Evolutionary conservation across 2,113 vertebrate genomes (phyloP).

Genomic region (Etheostoma cragini): DNA sequence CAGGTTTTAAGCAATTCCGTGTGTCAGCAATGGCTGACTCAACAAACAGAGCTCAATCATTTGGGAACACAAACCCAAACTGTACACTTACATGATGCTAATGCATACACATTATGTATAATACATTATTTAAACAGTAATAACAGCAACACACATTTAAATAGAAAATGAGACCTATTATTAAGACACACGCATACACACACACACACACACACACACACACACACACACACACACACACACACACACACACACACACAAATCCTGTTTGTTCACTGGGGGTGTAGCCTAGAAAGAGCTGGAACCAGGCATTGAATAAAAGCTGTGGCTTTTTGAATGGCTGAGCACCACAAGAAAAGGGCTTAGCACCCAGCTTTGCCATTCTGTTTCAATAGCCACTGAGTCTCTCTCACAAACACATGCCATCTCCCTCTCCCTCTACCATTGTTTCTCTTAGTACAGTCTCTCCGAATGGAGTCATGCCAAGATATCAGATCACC

Average conservation of each 20-base stretch:
- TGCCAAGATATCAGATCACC: slow-evolving; percentile 66
- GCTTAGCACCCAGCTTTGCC: slow-evolving; percentile 78
- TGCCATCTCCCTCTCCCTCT: slow-evolving; percentile 27
- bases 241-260: slow-evolving; percentile 52
- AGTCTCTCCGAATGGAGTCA: slow-evolving; percentile 64
- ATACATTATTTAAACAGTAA: slow-evolving; percentile 50
- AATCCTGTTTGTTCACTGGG: slow-evolving; percentile 73
- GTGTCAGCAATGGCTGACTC: slow-evolving; percentile 72
- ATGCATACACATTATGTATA: slow-evolving; percentile 55
- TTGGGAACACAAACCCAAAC: slow-evolving; percentile 53
- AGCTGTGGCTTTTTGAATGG: slow-evolving; percentile 78
- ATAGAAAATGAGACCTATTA: slow-evolving; percentile 57
- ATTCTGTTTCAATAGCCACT: slow-evolving; percentile 70
- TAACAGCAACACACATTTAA: slow-evolving; percentile 49
- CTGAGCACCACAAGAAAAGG: slow-evolving; percentile 75
- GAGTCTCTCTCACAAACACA: slow-evolving; percentile 64
- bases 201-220: slow-evolving; percentile 25
- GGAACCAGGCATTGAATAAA: slow-evolving; percentile 74
- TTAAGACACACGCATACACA: slow-evolving; percentile 37
- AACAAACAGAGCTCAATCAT: slow-evolving; percentile 67
- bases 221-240: slow-evolving; percentile 18
- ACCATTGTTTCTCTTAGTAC: slow-evolving; percentile 61
- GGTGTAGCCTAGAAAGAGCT: slow-evolving; percentile 74
- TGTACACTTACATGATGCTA: slow-evolving; percentile 68
- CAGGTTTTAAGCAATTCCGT: slow-evolving; percentile 67